Conservation (phyloP, 2,888 invertebrate species). For the Hydriomena furcata region DNA sequence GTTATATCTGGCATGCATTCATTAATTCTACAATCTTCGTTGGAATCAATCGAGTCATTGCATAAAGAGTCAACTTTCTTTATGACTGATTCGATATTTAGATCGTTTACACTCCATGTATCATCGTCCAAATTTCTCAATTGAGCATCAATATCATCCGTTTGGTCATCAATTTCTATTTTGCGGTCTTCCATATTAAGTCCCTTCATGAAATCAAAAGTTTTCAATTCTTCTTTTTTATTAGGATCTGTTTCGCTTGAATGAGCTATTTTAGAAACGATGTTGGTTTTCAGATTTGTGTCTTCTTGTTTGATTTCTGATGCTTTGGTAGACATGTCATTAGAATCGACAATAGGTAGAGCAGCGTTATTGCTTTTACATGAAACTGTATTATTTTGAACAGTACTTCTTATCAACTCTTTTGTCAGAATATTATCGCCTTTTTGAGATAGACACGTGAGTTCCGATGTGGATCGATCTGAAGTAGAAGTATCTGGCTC, state of each 20-base stretch:
- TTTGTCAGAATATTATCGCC: constrained; percentile 4
- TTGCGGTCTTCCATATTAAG: constrained; percentile 13
- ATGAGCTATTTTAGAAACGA: constrained; percentile 14
- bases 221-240: constrained; percentile 18
- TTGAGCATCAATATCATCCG: constrained; percentile 42
- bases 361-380: constrained; percentile 9
- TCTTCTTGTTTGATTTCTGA: constrained; percentile 15
- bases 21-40: constrained; percentile 33
- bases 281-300: constrained; percentile 4
- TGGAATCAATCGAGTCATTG: constrained; percentile 59
- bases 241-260: constrained; percentile 20
- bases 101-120: constrained; percentile 91
- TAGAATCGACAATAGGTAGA: constrained; percentile 2
- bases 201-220: constrained; percentile 24
- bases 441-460: background rate
- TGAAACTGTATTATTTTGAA: constrained; percentile 7
- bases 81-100: constrained; percentile 92
- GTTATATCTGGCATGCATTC: constrained; percentile 19
- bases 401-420: constrained; percentile 1
- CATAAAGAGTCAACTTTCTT: constrained; percentile 90
- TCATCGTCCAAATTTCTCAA: constrained; percentile 87
- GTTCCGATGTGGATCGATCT: constrained; percentile 4
- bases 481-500: constrained; percentile 14
- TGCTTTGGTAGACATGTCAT: constrained; percentile 1
- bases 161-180: constrained; percentile 16